Base-by-base conservation (phyloP, 2,113 vertebrate genomes). In the Platysteira castanea region DNA sequence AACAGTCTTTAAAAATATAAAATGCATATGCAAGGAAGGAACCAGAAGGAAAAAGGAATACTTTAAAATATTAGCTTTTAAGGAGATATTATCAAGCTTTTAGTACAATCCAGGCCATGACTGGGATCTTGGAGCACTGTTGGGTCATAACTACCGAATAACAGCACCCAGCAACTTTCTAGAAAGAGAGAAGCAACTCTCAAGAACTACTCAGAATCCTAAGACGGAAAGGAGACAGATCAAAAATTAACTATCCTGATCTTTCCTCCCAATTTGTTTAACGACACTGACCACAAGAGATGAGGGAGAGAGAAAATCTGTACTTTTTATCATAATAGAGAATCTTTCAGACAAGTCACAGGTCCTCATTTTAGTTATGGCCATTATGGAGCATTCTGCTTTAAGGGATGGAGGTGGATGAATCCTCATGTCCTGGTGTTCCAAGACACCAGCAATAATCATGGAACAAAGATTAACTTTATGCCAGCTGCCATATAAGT, bases 1-100 rank as follows among this genome's bases (percentile, higher is more conserved):
- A 95, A 65, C 27, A 90, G 71, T 31, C 69, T 96, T 96, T 86
- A 92, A 96, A 93, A 89, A 91, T 12, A 88, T 56, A 71, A 92
- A 96, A 97, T 52, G 57, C 87, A 86, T 39, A 17, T 46, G 83
- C 11, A 71, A n/a, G 52, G n/a, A 93, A 91, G 47, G 77, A 65
- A 57, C 3, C 17, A 84, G 60, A 77, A 95, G 83, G 71, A 85
- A 89, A 84, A 93, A 63, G 3, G 49, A 91, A 15, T 26, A 39
- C 15, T 81, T 93, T 13, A 35, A 82, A 79, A 79, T 10, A 82
- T 1, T 13, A 54, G 24, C 15, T 59, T 90, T 92, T 76, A 83
- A 77, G 35, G 61, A 78, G 37, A 30, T 53, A 37, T 83, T 28
- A 69, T 15, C 28, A 64, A 67, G 42, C 20, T 70, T 77, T 78